These are phyloP conservation scores for Eumacrocentrus americanus DNA, from an alignment of 2,888 invertebrate species.

Conservation along the genomic window DNA sequence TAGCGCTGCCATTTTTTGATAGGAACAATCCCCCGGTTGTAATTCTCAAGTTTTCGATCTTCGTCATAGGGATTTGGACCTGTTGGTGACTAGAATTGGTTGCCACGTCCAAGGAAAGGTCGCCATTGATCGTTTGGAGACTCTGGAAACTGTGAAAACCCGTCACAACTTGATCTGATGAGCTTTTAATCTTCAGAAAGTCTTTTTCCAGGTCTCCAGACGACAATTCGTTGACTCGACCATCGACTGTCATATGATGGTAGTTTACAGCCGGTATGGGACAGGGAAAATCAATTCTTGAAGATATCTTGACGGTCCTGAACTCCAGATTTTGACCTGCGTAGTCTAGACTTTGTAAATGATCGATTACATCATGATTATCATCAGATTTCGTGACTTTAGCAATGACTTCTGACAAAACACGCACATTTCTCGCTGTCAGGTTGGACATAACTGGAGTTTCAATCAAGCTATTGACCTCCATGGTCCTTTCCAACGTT, in stretches of 20 bases:
- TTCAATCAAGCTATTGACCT: constrained; percentile 23
- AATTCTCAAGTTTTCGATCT: constrained; percentile 39
- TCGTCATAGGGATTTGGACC: constrained; percentile 30
- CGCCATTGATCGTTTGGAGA: constrained; percentile 24
- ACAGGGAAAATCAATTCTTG: constrained; percentile 40
- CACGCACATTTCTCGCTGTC: constrained; percentile 33
- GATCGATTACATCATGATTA: constrained; percentile 30
- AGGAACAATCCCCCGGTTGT: constrained; percentile 42
- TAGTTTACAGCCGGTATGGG: constrained; percentile 54
- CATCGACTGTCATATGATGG: constrained; percentile 60
- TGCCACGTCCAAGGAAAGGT: constrained; percentile 38
- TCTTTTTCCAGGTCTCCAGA: constrained; percentile 61
- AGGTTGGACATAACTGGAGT: constrained; percentile 35
- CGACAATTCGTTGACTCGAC: constrained; percentile 63
- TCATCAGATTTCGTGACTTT: constrained; percentile 32
- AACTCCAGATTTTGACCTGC: constrained; percentile 47
- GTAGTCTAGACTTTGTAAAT: no score
- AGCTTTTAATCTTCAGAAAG: constrained; percentile 58
- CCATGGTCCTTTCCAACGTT: constrained; percentile 19
- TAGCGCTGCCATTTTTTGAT: constrained; percentile 41
- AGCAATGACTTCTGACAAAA: constrained; percentile 37
- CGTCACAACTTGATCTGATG: constrained; percentile 61
- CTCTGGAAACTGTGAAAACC: constrained; percentile 39
- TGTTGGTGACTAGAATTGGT: constrained; percentile 33
- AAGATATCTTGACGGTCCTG: constrained; percentile 47